These are phyloP conservation scores for Actenoides hombroni DNA, from an alignment of 2,113 vertebrate genomes.

Conservation along the genomic window DNA sequence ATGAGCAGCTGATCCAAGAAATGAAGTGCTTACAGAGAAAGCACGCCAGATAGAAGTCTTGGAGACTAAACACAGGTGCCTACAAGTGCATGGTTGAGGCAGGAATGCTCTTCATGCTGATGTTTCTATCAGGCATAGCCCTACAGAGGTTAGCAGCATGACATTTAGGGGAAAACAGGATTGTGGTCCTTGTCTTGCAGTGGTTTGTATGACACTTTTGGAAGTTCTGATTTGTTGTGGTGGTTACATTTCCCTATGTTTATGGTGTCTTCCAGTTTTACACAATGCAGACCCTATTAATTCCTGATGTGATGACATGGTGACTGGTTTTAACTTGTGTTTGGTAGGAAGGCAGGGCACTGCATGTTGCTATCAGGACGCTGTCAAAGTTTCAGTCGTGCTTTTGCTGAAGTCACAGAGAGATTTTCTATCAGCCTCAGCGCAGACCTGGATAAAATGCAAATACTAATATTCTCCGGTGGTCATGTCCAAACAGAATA, in stretches of 20 bases:
- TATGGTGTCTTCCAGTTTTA: neutral
- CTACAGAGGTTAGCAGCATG: neutral
- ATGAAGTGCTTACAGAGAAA: neutral
- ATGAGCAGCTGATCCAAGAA: neutral
- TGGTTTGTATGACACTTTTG: neutral
- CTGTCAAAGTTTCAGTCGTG: neutral
- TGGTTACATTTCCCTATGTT: rapidly evolving
- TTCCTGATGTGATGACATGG: neutral
- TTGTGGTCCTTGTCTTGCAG: neutral
- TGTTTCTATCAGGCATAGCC: neutral
- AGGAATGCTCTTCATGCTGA: neutral
- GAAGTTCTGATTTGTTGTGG: rapidly evolving
- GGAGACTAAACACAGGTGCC: neutral
- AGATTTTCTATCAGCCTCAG: neutral
- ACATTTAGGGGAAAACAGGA: neutral
- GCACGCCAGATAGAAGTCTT: neutral
- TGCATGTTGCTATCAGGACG: neutral
- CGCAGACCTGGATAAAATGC: neutral
- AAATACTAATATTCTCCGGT: neutral
- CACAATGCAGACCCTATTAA: neutral
- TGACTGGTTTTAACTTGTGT: neutral
- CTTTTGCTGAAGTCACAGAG: neutral
- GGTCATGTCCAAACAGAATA: neutral
- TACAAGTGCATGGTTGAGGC: neutral
- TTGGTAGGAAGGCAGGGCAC: neutral